phyloP scores from a whole-genome alignment of 1,140 invertebrate species.

The Zeugodacus cucurbitae region DNA sequence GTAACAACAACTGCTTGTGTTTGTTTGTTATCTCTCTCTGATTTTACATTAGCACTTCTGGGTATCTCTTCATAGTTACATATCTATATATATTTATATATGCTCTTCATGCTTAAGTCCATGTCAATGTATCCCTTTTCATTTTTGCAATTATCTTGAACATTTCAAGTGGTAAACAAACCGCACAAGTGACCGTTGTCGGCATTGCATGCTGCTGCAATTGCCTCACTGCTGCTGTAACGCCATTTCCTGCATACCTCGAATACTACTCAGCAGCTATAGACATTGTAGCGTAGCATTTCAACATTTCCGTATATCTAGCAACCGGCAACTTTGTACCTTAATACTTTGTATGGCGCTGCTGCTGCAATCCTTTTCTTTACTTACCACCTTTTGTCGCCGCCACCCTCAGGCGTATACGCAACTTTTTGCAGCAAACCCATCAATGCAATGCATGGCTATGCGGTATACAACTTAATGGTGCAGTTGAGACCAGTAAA shows the following conservation, averaged over 20 bases:
- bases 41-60: background rate
- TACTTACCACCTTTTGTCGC: background rate
- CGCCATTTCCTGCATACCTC: background rate
- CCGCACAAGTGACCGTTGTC: constrained; percentile 19
- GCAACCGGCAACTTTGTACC: background rate
- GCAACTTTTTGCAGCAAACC: background rate
- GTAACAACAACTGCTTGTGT: background rate
- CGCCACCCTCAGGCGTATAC: background rate
- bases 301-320: background rate
- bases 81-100: background rate
- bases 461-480: background rate
- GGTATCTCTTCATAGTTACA: background rate
- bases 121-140: constrained; percentile 46
- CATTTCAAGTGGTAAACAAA: constrained; percentile 41
- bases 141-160: constrained; percentile 45
- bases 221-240: background rate
- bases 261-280: background rate
- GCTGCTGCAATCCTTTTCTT: background rate
- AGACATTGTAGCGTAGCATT: background rate
- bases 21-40: background rate
- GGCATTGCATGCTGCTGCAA: background rate
- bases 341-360: background rate
- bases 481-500: background rate
- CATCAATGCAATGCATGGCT: background rate
- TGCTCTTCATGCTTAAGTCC: constrained; percentile 38